Evolutionary conservation across 1,140 invertebrate genomes (phyloP).

Genomic region (Leptinotarsa undecemlineata): DNA sequence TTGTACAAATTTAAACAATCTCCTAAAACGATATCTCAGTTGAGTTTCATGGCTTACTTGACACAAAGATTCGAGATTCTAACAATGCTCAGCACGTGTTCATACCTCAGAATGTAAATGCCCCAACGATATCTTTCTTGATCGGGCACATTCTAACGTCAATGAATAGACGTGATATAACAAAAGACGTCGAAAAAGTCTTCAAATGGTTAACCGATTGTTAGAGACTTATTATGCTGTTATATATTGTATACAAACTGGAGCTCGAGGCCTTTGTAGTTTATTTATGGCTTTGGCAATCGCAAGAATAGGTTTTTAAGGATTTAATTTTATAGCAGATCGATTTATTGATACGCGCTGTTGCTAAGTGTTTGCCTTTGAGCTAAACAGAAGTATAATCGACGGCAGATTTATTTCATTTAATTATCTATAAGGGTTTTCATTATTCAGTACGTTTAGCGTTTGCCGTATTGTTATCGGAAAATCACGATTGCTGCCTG

Average conservation of each 20-base stretch:
- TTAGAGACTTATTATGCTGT: constrained; percentile 37
- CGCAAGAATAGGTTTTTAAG: constrained; percentile 29
- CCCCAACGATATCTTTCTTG: background rate
- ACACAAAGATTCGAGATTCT: constrained; percentile 15
- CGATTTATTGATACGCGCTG: constrained; percentile 22
- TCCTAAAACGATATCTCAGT: constrained; percentile 32
- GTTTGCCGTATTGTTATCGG: background rate
- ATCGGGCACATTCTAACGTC: constrained; percentile 14
- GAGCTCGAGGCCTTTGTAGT: constrained; percentile 24
- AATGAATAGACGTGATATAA: constrained; percentile 30
- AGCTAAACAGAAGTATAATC: constrained; percentile 22
- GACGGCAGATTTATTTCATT: constrained; percentile 22
- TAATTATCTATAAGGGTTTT: constrained; percentile 20
- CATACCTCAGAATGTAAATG: constrained; percentile 22
- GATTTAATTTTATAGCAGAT: constrained; percentile 32
- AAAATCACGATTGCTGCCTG: constrained; percentile 1
- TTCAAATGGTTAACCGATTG: constrained; percentile 39
- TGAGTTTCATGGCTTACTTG: constrained; percentile 24
- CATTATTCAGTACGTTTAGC: constrained; percentile 18
- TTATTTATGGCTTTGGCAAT: constrained; percentile 31
- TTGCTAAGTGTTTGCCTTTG: constrained; percentile 22
- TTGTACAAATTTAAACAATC: constrained; percentile 34
- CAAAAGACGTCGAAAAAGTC: constrained; percentile 33
- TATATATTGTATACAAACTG: constrained; percentile 37
- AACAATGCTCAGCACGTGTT: constrained; percentile 33